Base-by-base conservation (phyloP, 2,797 vertebrate species). In the Lateolabrax maculatus region DNA sequence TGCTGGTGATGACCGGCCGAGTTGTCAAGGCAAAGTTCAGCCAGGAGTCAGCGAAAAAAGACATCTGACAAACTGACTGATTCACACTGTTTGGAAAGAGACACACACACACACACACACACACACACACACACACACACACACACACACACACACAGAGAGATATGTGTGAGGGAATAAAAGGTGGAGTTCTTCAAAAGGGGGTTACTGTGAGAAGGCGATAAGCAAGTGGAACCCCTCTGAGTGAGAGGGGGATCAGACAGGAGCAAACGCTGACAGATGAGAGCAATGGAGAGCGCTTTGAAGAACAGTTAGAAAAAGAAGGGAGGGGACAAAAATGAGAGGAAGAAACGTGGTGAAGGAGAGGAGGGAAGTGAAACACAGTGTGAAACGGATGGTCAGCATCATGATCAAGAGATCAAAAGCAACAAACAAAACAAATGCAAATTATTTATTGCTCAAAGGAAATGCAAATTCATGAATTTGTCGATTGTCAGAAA, bases 131-230 rank as follows among this genome's bases (percentile, higher is more conserved):
- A 43, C 69, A 48, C 70, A 49, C 48, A 68, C 6, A 39, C 39
- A 64, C 41, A 51, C 36, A 43, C 13, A 37, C 55, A 44, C 58
- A 44, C 37, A 68, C 9, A 36, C 43, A 63, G 39, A 48, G 34
- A 53, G n/a, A 70, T 21, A 78, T 0, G 56, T 19, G 64, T 13
- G 44, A 7, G 6, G 51, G 60, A 77, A 87, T 81, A 81, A 84
- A 86, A 77, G 39, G 71, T 79, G 65, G 43, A 63, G 79, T 75
- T 83, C 73, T 80, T 87, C 66, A 79, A 82, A 83, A 75, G 60
- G 64, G 73, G 78, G 71, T 67, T 77, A 87, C 88, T 90, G 89
- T 87, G 74, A 80, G 72, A 72, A 52, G 73, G 82, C 12, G 83
- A 90, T 90, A 89, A 88, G 84, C 51, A 2, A 76, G 71, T 43